These are phyloP conservation scores for Scolopax rusticola DNA, from an alignment of 2,797 vertebrate species.

Conservation along the genomic window DNA sequence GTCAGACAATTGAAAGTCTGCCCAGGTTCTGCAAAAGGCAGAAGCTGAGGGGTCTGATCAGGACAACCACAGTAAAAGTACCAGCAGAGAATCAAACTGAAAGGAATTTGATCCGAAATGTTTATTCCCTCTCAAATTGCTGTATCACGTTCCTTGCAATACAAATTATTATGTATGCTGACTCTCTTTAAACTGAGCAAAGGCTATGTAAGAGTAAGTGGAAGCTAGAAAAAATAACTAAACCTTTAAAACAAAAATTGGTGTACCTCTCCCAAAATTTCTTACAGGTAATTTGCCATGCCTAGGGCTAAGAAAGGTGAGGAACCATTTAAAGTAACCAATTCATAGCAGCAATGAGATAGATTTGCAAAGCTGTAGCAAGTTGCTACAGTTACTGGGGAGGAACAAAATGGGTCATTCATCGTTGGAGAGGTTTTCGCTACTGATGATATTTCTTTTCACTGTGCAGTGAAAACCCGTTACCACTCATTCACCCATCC, in stretches of 20 bases:
- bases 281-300: conserved; percentile 27
- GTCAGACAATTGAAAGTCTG: conserved; percentile 57
- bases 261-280: conserved; percentile 40
- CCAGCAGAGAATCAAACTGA: neutral
- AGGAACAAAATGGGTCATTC: conserved; percentile 42
- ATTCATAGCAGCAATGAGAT: neutral
- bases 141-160: conserved; percentile 10
- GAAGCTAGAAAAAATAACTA: conserved; percentile 34
- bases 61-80: neutral
- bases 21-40: conserved; percentile 13
- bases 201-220: neutral
- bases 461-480: neutral
- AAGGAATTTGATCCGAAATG: neutral
- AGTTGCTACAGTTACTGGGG: neutral
- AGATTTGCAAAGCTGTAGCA: neutral
- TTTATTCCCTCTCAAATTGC: conserved; percentile 28
- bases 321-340: conserved; percentile 26
- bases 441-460: neutral
- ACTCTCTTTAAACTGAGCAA: neutral
- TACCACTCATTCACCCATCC: neutral
- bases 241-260: conserved; percentile 21
- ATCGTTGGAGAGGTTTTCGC: neutral
- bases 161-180: conserved; percentile 18
- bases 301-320: conserved; percentile 13
- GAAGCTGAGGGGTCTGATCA: neutral